phyloP scores from a whole-genome alignment of 92 coral and sea anemone species.

The Zoanthus gigantus region DNA sequence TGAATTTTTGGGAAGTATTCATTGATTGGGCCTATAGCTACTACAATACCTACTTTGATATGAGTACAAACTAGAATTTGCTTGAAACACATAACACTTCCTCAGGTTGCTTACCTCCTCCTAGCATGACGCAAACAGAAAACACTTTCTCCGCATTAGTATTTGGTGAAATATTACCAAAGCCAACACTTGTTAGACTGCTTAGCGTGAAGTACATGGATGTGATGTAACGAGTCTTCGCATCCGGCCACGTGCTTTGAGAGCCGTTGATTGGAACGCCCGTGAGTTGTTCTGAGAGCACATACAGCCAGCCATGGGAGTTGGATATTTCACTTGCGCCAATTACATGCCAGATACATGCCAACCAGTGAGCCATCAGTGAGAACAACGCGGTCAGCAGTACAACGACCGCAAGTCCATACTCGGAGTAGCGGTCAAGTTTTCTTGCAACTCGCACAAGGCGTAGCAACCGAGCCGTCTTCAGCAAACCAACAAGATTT shows the following conservation, averaged over 20 bases:
- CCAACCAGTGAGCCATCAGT: conserved; percentile 98
- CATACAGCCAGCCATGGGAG: conserved; percentile 78
- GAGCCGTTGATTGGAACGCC: conserved; percentile 42
- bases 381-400: conserved; percentile 90
- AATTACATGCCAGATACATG: conserved; percentile 95
- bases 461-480: conserved; percentile 94
- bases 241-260: conserved; percentile 52
- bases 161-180: conserved; percentile 96
- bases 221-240: conserved; percentile 79
- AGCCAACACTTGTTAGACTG: conserved; percentile 97
- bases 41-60: no score
- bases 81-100: not conserved
- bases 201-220: conserved; percentile 90
- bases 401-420: conserved; percentile 93
- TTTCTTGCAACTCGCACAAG: conserved; percentile 96
- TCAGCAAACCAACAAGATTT: conserved; percentile 85
- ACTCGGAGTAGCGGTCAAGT: conserved; percentile 97
- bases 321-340: conserved; percentile 67
- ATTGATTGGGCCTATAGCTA: no score
- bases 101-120: conserved; percentile 79
- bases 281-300: conserved; percentile 57
- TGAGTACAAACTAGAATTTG: not conserved
- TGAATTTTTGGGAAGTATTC: no score
- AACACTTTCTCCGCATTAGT: conserved; percentile 91
- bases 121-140: conserved; percentile 91